Evolutionary conservation across 2,888 invertebrate species (phyloP).

Genomic region (Salpingus planirostris): DNA sequence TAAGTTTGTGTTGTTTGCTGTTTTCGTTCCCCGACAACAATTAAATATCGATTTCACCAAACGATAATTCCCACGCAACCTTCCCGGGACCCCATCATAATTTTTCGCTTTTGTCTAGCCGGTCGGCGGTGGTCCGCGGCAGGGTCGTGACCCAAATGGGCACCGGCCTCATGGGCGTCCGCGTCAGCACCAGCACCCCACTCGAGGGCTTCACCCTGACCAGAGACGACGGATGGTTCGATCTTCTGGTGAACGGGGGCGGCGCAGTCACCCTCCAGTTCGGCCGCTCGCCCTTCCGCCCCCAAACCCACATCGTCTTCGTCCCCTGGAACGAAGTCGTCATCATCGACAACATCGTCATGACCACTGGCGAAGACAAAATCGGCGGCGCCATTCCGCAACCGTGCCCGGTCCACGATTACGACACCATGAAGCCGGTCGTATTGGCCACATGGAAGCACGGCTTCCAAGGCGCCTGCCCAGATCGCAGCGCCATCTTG

Average conservation of each 20-base stretch:
- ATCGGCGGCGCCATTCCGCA: slow-evolving; percentile 56
- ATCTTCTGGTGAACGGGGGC: slow-evolving; percentile 97
- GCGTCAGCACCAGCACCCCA: slow-evolving; percentile 90
- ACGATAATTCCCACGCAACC: too few relatives aligned
- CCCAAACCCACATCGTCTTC: slow-evolving; percentile 78
- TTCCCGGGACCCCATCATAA: too few relatives aligned
- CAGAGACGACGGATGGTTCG: slow-evolving; percentile 92
- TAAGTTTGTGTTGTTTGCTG: slow-evolving; percentile 20
- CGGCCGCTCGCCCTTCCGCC: slow-evolving; percentile 82
- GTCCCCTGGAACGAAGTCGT: slow-evolving; percentile 99
- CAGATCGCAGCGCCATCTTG: slow-evolving; percentile 81
- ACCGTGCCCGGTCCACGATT: slow-evolving; percentile 81
- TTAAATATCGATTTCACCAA: too few relatives aligned
- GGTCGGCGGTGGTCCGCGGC: slow-evolving; percentile 94
- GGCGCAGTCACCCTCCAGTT: slow-evolving; percentile 93
- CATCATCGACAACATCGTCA: slow-evolving; percentile 81
- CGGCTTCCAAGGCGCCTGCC: slow-evolving; percentile 91
- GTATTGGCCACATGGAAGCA: slow-evolving; percentile 92
- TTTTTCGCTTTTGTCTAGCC: too few relatives aligned
- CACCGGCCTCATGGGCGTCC: slow-evolving; percentile 89
- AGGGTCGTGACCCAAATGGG: slow-evolving; percentile 86
- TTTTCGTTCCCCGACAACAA: too few relatives aligned
- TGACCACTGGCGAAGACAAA: slow-evolving; percentile 78
- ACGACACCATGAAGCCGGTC: slow-evolving; percentile 87
- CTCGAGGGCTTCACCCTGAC: slow-evolving; percentile 93